Evolutionary conservation across 1,140 invertebrate species (phyloP).

Genomic region (Panagrolaimus sp.): DNA sequence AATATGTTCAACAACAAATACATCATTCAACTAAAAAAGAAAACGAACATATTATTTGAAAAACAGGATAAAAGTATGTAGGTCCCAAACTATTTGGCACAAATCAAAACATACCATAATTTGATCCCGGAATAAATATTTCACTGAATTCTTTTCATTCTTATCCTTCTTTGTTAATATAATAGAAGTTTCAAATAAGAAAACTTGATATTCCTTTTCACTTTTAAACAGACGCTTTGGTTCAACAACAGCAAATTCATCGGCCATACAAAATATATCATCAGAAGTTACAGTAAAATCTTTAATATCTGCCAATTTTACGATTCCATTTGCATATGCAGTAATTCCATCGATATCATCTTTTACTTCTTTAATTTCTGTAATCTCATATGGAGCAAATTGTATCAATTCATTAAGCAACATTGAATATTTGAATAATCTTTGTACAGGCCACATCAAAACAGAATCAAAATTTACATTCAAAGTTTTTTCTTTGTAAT

Average conservation of each 20-base stretch:
- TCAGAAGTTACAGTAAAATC: conserved; percentile 26
- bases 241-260: conserved; percentile 93
- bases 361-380: conserved; percentile 85
- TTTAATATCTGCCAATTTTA: conserved; percentile 71
- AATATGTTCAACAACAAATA: conserved; percentile 95
- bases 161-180: conserved; percentile 93
- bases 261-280: conserved; percentile 65
- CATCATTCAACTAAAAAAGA: conserved; percentile 76
- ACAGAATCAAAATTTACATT: background rate
- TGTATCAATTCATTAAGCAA: conserved; percentile 87
- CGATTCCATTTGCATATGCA: conserved; percentile 97
- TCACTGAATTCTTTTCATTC: conserved; percentile 73
- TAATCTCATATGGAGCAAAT: conserved; percentile 72
- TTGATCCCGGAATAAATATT: conserved; percentile 93
- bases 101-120: conserved; percentile 57
- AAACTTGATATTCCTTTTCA: conserved; percentile 80
- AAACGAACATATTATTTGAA: background rate
- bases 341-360: conserved; percentile 98
- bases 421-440: conserved; percentile 96
- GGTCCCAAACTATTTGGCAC: background rate
- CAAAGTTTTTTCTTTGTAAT: background rate
- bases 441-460: conserved; percentile 96
- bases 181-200: conserved; percentile 95
- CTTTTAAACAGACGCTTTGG: conserved; percentile 78
- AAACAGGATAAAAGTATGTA: background rate